Conservation (phyloP, 2,113 vertebrate species). For the Anguilla japonica region DNA sequence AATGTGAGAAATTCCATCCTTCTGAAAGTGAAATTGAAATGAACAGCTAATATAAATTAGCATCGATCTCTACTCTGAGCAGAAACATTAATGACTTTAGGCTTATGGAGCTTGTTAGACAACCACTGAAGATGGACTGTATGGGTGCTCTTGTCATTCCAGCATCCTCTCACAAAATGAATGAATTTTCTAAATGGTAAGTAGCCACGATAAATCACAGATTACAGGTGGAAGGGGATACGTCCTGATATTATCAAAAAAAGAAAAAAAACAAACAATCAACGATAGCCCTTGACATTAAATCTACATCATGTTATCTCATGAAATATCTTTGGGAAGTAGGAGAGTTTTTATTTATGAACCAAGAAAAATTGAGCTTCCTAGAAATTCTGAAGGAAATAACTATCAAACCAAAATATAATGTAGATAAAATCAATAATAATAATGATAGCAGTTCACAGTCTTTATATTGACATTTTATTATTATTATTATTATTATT, state of each 20-base stretch:
- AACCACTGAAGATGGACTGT: conserved; percentile 41
- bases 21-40: conserved; percentile 44
- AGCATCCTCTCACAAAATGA: background rate
- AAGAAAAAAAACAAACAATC: background rate
- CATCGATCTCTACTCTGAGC: conserved; percentile 57
- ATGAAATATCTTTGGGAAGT: background rate
- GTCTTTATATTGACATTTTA: background rate
- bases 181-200: background rate
- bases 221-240: background rate
- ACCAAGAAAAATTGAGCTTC: no score
- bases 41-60: conserved; percentile 64
- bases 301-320: background rate
- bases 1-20: conserved; percentile 51
- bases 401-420: no score
- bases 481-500: background rate
- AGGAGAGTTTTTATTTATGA: no score
- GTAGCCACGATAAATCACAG: background rate
- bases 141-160: conserved; percentile 43
- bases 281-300: background rate
- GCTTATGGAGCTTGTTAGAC: conserved; percentile 63
- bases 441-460: no score
- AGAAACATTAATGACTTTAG: conserved; percentile 55
- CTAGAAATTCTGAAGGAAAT: no score
- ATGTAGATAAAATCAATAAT: no score
- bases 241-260: background rate